These are phyloP conservation scores for Epirrita christyi DNA, from an alignment of 2,888 invertebrate genomes.

Conservation along the genomic window DNA sequence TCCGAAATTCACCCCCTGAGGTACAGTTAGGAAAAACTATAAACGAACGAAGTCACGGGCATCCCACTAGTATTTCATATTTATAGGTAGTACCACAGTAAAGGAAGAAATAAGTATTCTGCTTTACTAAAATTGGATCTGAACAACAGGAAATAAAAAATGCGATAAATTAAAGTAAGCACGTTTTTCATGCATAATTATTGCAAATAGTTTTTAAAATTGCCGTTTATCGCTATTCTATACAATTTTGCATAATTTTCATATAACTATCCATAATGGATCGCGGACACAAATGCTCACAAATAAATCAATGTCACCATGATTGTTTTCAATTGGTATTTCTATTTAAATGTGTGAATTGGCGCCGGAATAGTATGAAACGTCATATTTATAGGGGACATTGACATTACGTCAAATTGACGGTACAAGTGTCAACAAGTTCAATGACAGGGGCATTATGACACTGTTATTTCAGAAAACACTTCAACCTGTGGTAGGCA, in stretches of 20 bases:
- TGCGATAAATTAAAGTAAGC: too few species aligned
- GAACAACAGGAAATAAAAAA: too few species aligned
- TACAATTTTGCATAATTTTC: constrained; percentile 26
- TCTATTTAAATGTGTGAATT: constrained; percentile 20
- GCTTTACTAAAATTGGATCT: too few species aligned
- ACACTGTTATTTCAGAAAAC: background rate
- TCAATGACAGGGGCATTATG: constrained; percentile 29
- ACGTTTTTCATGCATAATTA: too few species aligned
- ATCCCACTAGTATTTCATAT: too few species aligned
- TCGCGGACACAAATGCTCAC: constrained; percentile 17
- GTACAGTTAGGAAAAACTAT: too few species aligned
- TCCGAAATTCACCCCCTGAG: too few species aligned
- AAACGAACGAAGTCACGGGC: too few species aligned
- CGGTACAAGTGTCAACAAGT: constrained; percentile 34
- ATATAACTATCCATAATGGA: constrained; percentile 19
- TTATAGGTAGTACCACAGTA: too few species aligned
- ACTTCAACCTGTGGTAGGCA: background rate
- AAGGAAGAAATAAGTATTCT: too few species aligned
- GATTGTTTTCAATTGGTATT: constrained; percentile 20
- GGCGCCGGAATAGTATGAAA: constrained; percentile 19
- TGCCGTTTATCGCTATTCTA: background rate
- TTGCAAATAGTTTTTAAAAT: background rate
- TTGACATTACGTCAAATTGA: constrained; percentile 35
- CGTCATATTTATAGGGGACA: constrained; percentile 32
- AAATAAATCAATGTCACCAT: constrained; percentile 20